phyloP scores from a whole-genome alignment of 2,113 vertebrate species.

The Dipodomys ordii region DNA sequence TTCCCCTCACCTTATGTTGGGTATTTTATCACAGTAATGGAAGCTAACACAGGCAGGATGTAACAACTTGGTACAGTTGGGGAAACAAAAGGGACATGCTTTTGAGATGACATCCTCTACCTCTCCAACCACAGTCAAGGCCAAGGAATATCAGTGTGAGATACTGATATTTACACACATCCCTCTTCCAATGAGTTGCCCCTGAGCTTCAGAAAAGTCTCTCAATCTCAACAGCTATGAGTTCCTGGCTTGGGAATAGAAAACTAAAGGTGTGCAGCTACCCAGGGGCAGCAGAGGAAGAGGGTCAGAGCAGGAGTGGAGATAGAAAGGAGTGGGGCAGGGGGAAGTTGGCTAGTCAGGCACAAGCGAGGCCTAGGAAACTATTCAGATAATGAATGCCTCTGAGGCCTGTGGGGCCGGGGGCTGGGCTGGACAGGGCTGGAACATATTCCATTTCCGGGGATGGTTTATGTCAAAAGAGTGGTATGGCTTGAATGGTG shows the following conservation, averaged over 20 bases:
- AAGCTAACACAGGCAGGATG: background rate
- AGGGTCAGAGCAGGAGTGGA: background rate
- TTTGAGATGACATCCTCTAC: fast-evolving
- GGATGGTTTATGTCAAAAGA: too few species aligned
- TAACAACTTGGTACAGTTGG: too few species aligned
- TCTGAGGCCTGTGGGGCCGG: background rate
- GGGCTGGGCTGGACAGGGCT: too few species aligned
- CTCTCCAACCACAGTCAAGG: background rate
- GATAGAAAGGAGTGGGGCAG: too few species aligned
- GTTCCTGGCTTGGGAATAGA: too few species aligned
- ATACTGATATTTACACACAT: too few species aligned
- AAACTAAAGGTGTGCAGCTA: background rate
- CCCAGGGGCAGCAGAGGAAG: background rate
- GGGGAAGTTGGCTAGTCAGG: background rate
- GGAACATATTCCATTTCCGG: too few species aligned
- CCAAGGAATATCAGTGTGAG: background rate
- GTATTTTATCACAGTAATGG: background rate
- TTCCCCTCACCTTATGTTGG: background rate
- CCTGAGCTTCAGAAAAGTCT: background rate
- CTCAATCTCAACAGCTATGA: background rate
- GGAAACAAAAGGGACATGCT: background rate
- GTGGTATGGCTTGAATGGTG: background rate
- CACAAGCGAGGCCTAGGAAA: background rate
- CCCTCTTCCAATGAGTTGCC: background rate
- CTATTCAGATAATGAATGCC: too few species aligned